phyloP scores from a whole-genome alignment of 2,797 vertebrate species.

The Onychomys torridus region DNA sequence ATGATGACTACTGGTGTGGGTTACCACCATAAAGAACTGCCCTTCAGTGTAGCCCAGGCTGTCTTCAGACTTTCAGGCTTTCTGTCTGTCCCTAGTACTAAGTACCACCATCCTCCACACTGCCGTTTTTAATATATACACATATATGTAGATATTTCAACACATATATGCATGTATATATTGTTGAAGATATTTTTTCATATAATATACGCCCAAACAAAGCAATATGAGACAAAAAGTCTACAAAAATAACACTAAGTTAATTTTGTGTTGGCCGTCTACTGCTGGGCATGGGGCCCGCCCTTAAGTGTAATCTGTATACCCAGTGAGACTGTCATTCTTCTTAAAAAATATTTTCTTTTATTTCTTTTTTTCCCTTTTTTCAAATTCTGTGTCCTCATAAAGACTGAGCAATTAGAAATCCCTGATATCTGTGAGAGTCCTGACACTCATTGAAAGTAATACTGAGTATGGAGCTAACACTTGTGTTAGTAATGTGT shows the following conservation, averaged over 20 bases:
- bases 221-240: background rate
- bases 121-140: background rate
- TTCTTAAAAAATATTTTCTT: background rate
- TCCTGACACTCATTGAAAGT: conserved; percentile 12
- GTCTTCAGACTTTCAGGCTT: background rate
- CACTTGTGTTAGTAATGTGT: background rate
- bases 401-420: conserved; percentile 35
- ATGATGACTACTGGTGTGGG: background rate
- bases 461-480: background rate
- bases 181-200: background rate
- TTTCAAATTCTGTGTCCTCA: background rate
- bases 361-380: background rate
- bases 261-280: background rate
- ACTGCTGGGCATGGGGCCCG: background rate
- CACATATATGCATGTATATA: too few relatives aligned
- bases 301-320: background rate
- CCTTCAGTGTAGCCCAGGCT: background rate
- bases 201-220: background rate
- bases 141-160: background rate
- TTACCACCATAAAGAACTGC: background rate
- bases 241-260: background rate
- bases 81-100: background rate
- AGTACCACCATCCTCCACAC: background rate
- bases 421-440: background rate
- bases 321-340: background rate